Evolutionary conservation across 2,888 invertebrate species (phyloP), one percentile per base, ranked within the genome.

Genomic region (Polyommatus icarus): DNA sequence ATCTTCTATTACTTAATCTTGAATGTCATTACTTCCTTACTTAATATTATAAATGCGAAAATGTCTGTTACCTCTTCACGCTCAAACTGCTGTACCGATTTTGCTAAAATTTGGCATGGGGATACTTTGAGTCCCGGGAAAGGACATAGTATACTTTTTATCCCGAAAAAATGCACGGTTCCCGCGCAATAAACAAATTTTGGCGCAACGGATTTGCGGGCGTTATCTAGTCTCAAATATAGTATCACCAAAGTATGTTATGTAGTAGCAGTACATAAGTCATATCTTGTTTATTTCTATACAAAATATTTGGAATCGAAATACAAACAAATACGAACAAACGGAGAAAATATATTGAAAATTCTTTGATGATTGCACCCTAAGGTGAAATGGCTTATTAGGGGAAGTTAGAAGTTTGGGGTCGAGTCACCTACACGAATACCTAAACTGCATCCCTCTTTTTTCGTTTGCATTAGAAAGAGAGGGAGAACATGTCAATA

Each of bases 391-490:
- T 87, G 86, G 90, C 92, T 93, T 93, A 92, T 93, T 93, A 93
- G 91, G 92, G 93, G 92, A 90, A 90, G 89, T 91, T 90, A 90
- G 89, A 93, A 93, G 89, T 93, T 92, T 90, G 89, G 91, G 93
- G 92, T 91, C 87, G 90, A 87, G 87, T 90, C 88, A 88, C 90
- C 86, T 87, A 84, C 85, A 87, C 85, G 84, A 86, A 87, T 87
- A 87, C 85, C 87, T 87, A 54, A 18, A 83, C 87, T 84, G 81
- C 83, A 79, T 88, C 88, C 82, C 84, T 83, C 75, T 88, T 85
- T 75, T 79, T 79, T 80, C 78, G 40, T 76, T 78, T 71, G 78
- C 57, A 73, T 80, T 82, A 83, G 82, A 88, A 81, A 85, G 86
- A 86, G 87, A 88, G 80, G 83, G 81, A 72, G 71, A 76, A 81